Base-by-base conservation (phyloP, 2,888 invertebrate genomes). In the Aphidius colemani region DNA sequence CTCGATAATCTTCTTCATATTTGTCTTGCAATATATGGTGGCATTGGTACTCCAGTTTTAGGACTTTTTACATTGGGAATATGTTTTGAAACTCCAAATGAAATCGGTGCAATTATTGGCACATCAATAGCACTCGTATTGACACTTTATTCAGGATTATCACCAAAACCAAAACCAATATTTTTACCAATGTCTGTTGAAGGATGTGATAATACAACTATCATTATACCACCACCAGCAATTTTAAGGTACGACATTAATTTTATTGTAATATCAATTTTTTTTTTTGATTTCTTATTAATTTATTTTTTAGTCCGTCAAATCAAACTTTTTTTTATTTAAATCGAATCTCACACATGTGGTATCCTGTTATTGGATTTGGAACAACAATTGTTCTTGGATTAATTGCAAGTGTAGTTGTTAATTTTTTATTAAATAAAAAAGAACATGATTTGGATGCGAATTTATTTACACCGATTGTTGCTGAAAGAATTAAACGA, bases 41-140 rank as follows among this genome's bases (percentile, higher is more conserved):
- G 94, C 81, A 89, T 93, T 48, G 92, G 93, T 7, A 95, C 95
- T 0, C 92, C 95, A 0, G 88, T 94, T 2, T 84, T 96, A 7
- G 95, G 95, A 0, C 85, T 95, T 1, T 96, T 95, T 78, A 88
- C 92, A 0, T 85, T 96, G 6, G 96, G 96, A 66, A 93, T 96
- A 88, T 89, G 92, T 70, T 89, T 92, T 74, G 95, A 95, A 1
- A 89, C 87, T 85, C 90, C 93, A 6, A 95, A 95, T 78, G 78
- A 81, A 58, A 66, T 49, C 1, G 79, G 81, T 0, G 75, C 80
- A 0, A 64, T 80, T 2, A 60, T 71, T 18, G 81, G 80, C 1
- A 68, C 72, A 5, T 3, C 73, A 2, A 41, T 69, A 0, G 71
- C 74, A 1, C 55, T 80, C 7, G 13, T 61, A 7, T 55, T 71